phyloP scores from a whole-genome alignment of 2,888 invertebrate species.

The Ochropleura plecta region DNA sequence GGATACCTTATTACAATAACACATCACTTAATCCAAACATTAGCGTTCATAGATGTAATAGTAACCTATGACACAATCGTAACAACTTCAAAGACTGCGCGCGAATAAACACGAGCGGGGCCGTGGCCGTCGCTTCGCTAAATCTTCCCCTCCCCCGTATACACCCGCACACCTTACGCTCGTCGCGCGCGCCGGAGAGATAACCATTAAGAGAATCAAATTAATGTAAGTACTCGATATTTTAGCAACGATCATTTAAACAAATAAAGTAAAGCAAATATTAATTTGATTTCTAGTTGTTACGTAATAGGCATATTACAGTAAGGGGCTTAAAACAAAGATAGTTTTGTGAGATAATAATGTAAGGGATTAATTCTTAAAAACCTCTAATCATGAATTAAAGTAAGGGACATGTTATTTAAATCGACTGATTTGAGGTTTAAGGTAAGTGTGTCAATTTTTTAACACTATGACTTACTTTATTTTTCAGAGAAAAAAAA shows the following conservation, averaged over 20 bases:
- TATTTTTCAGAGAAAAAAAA: constrained; percentile 9
- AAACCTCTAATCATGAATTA: not conserved
- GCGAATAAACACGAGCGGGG: constrained; percentile 7
- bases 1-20: constrained; percentile 4
- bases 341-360: constrained; percentile 19
- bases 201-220: not conserved
- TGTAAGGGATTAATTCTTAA: constrained; percentile 1
- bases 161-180: constrained; percentile 13
- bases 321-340: constrained; percentile 7
- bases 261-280: constrained; percentile 8
- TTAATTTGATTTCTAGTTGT: not conserved
- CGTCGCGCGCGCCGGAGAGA: constrained; percentile 5
- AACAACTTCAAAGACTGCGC: constrained; percentile 9
- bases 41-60: not conserved
- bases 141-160: not conserved
- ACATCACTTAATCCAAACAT: constrained; percentile 19
- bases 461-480: constrained; percentile 11
- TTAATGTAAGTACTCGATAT: constrained; percentile 7
- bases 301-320: constrained; percentile 2
- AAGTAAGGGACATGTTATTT: constrained; percentile 9
- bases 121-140: constrained; percentile 8
- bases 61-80: constrained; percentile 6
- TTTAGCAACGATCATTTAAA: constrained; percentile 1
- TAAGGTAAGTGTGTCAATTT: constrained; percentile 5
- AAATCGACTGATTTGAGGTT: constrained; percentile 1